Conservation (phyloP, 37 sponge, comb jelly and placozoan species). For the Ephydatia muelleri region DNA sequence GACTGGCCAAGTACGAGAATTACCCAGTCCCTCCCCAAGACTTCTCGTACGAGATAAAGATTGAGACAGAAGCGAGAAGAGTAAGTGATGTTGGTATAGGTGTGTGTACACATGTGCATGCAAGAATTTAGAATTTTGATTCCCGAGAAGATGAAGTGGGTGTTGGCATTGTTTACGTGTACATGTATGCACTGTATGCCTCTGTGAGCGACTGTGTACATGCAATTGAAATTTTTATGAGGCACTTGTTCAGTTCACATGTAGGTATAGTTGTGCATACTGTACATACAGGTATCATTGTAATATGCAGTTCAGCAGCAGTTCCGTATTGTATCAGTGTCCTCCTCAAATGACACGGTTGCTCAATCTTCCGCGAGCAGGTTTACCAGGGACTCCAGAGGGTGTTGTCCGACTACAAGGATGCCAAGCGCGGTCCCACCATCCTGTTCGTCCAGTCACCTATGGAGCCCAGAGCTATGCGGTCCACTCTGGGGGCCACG, state of each 20-base stretch:
- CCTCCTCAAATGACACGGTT: not conserved
- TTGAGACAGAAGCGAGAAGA: constrained; percentile 75
- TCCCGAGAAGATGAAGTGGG: no score
- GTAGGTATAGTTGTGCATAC: no score
- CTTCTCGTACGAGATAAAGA: constrained; percentile 69
- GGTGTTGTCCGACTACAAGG: constrained; percentile 82
- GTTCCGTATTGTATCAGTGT: not conserved
- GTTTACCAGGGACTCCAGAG: constrained; percentile 72
- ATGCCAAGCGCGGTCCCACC: constrained; percentile 80
- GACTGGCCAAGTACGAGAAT: constrained; percentile 20
- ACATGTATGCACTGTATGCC: no score
- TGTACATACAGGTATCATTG: not conserved
- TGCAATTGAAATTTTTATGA: no score
- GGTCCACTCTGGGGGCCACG: constrained; percentile 62
- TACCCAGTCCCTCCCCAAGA: constrained; percentile 72
- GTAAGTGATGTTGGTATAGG: constrained; percentile 40
- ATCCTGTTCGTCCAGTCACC: constrained; percentile 77
- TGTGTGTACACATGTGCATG: no score
- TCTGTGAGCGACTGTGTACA: no score
- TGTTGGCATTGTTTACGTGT: no score
- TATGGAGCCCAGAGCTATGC: constrained; percentile 21
- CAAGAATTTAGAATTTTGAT: no score
- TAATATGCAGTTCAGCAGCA: not conserved
- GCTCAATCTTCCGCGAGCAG: constrained; percentile 26
- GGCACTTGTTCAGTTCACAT: no score